Evolutionary conservation across 2,113 vertebrate genomes (phyloP).

Genomic region (Pionites leucogaster): DNA sequence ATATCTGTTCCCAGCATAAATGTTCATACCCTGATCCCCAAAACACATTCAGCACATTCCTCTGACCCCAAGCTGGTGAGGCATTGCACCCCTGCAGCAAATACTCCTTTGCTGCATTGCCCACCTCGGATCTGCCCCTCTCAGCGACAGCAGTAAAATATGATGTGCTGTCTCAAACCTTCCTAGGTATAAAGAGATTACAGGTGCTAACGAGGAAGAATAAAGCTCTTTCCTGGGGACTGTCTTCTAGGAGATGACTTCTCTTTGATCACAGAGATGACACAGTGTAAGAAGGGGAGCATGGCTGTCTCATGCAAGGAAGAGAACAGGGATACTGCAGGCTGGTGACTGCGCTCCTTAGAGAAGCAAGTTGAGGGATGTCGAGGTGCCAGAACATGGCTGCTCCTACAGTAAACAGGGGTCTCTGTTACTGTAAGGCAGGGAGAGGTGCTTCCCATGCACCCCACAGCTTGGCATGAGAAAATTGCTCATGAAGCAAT

Average conservation of each 20-base stretch:
- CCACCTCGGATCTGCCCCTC: background rate
- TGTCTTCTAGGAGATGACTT: slow-evolving; percentile 17
- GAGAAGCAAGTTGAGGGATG: background rate
- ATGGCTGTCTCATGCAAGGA: background rate
- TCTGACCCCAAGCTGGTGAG: background rate
- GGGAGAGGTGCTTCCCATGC: background rate
- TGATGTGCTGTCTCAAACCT: background rate
- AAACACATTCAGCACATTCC: background rate
- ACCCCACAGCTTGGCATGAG: background rate
- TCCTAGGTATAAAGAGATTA: background rate
- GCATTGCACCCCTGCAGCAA: background rate
- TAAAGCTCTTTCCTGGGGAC: background rate
- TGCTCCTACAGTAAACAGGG: background rate
- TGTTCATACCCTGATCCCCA: background rate
- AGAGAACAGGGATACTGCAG: background rate
- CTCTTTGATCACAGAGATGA: slow-evolving; percentile 47
- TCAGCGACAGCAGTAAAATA: background rate
- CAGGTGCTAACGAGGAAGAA: background rate
- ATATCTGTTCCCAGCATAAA: background rate
- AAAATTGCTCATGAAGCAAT: background rate
- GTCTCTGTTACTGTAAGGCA: background rate
- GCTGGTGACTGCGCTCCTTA: background rate
- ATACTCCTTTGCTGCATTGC: background rate
- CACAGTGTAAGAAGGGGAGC: background rate
- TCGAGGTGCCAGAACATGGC: background rate